Evolutionary conservation across 2,888 invertebrate genomes (phyloP), one percentile per base, ranked within the genome.

Genomic region (Rhagonycha fulva): DNA sequence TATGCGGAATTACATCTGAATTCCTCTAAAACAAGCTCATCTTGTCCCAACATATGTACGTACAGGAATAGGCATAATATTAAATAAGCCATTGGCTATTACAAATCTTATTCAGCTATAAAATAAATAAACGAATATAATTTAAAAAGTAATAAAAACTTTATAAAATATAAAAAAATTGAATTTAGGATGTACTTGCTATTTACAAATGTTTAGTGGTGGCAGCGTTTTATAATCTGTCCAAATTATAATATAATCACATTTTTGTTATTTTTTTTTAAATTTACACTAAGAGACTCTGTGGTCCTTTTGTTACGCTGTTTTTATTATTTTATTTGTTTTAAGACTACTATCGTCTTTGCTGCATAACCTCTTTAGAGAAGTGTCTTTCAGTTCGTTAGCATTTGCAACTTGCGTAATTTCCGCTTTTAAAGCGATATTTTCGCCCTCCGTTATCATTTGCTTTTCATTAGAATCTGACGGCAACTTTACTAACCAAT

Each of bases 401-500:
- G 62, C 30, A 71, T 73, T 68, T 30, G 10, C 32, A 19, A 24
- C 63, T 26, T 75, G 68, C 19, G 72, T 75, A 62, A 75, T 68
- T 73, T 77, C 75, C 14, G 75, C 75, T 72, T 75, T 77, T n/a
- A 77, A 66, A 1, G 69, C 75, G 19, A 75, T 75, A 47, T 75
- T 77, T 61, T 75, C 70, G 5, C 66, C 70, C 47, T 63, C 11
- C 5, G 28, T 67, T 67, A 60, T 62, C 12, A 9, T 14, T 47
- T 62, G 19, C 12, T 72, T 47, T 9, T 24, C 47, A 2, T 67
- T 26, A n/a, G 66, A 30, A 28, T 71, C 30, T 9, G 72, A 28
- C 28, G 82, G 80, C 28, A 83, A 78, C 62, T 81, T 82, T 70
- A 80, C 83, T 32, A 87, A 78, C 86, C 86, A 86, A 67, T 79